Evolutionary conservation across 2,113 vertebrate genomes (phyloP).

Genomic region (Glaucidium brasilianum): DNA sequence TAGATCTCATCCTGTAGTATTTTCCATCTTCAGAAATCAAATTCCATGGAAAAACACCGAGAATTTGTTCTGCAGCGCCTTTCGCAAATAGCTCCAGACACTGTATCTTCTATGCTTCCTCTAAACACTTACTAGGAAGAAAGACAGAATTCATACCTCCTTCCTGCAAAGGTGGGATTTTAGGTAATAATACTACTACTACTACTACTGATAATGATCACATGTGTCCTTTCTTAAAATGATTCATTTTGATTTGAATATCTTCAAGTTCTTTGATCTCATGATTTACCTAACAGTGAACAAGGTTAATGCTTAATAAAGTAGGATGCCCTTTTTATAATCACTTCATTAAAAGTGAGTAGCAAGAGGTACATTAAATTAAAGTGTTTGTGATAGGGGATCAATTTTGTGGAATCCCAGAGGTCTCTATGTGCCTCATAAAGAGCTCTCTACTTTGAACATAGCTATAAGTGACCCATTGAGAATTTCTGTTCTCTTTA

Average conservation of each 20-base stretch:
- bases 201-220: not conserved
- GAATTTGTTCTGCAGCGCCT: not conserved
- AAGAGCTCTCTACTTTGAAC: conserved; percentile 52
- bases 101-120: not conserved
- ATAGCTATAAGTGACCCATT: conserved; percentile 29
- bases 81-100: not conserved
- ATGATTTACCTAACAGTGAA: conserved; percentile 21
- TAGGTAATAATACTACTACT: not conserved
- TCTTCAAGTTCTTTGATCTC: conserved; percentile 19
- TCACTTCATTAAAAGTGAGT: conserved; percentile 60
- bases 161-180: not conserved
- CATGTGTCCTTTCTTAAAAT: not conserved
- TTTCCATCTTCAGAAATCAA: not conserved
- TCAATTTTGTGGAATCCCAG: conserved; percentile 47
- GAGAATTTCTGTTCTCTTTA: conserved; percentile 53
- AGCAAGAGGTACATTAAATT: conserved; percentile 58
- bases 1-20: rapidly evolving
- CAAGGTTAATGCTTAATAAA: conserved; percentile 68
- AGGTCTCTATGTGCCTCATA: conserved; percentile 31
- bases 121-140: not conserved
- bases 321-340: conserved; percentile 58
- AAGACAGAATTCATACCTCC: not conserved
- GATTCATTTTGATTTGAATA: not conserved
- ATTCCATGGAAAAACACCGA: not conserved
- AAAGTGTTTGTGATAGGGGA: conserved; percentile 60